Conservation (phyloP, 2,888 invertebrate genomes). For the Schizotus pectinicornis region DNA sequence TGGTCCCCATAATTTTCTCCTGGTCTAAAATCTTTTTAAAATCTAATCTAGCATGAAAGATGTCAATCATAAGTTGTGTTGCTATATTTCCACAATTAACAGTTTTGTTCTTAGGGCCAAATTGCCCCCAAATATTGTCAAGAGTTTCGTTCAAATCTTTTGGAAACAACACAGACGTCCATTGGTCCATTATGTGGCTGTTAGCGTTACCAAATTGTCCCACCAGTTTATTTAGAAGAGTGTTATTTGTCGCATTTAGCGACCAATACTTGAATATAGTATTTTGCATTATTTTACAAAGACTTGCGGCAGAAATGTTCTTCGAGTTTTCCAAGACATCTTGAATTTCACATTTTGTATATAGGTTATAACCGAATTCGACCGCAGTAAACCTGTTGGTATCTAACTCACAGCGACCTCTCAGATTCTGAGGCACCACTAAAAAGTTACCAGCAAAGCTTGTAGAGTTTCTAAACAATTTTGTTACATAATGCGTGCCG, state of each 20-base stretch:
- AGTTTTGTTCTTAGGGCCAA: slow-evolving; percentile 47
- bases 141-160: slow-evolving; percentile 49
- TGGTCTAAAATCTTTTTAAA: slow-evolving; percentile 48
- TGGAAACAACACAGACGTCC: slow-evolving; percentile 59
- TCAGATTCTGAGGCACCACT: slow-evolving; percentile 55
- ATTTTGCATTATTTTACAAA: slow-evolving; percentile 50
- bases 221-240: slow-evolving; percentile 51
- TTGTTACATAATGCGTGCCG: slow-evolving; percentile 13
- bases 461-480: slow-evolving; percentile 37
- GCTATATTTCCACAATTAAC: slow-evolving; percentile 55
- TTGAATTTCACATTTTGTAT: slow-evolving; percentile 58
- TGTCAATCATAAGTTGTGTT: slow-evolving; percentile 52
- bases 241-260: slow-evolving; percentile 36
- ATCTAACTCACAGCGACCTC: slow-evolving; percentile 58
- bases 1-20: slow-evolving; percentile 51
- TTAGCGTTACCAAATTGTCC: slow-evolving; percentile 62
- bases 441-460: slow-evolving; percentile 50
- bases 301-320: slow-evolving; percentile 39
- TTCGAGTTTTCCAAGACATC: slow-evolving; percentile 25
- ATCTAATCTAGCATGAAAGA: slow-evolving; percentile 59
- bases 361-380: slow-evolving; percentile 61
- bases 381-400: slow-evolving; percentile 54
- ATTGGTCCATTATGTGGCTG: slow-evolving; percentile 54
- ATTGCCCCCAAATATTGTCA: slow-evolving; percentile 44
- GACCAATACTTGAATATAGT: slow-evolving; percentile 48